Evolutionary conservation across 92 coral and sea anemone species (phyloP).

Genomic region (Parazoanthus atlanticus): DNA sequence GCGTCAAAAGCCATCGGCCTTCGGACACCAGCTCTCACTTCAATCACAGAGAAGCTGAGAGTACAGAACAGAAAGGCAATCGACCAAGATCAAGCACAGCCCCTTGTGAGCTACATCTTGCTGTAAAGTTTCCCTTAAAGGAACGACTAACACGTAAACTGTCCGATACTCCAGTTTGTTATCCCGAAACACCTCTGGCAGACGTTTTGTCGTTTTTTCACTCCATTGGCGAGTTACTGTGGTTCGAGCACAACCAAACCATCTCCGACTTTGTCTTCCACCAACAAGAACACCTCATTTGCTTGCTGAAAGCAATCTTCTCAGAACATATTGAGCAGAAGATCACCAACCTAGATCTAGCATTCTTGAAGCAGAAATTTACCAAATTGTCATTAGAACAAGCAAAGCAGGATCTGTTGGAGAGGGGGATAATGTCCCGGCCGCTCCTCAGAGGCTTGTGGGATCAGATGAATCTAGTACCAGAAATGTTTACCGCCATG

Average conservation of each 20-base stretch:
- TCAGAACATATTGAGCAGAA: slow-evolving; percentile 41
- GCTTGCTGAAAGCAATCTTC: slow-evolving; percentile 58
- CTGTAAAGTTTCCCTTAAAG: neutral
- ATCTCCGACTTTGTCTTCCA: slow-evolving; percentile 66
- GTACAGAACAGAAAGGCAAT: neutral
- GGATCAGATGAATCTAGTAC: slow-evolving; percentile 43
- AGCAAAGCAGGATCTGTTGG: slow-evolving; percentile 54
- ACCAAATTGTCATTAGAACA: slow-evolving; percentile 31
- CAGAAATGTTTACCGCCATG: slow-evolving; percentile 60
- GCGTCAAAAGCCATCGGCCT: too few relatives aligned
- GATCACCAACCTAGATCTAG: neutral
- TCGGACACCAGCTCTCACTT: too few relatives aligned
- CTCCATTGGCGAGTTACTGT: slow-evolving; percentile 63
- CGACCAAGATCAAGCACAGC: slow-evolving; percentile 8
- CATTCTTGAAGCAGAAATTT: slow-evolving; percentile 16
- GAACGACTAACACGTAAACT: neutral
- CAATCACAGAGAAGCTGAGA: neutral
- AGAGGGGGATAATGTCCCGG: slow-evolving; percentile 60
- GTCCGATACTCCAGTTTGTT: slow-evolving; percentile 4
- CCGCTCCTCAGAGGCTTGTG: slow-evolving; percentile 54
- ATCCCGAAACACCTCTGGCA: slow-evolving; percentile 33
- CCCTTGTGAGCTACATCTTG: neutral
- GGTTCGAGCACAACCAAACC: slow-evolving; percentile 60
- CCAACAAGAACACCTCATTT: slow-evolving; percentile 60
- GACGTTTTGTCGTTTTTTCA: slow-evolving; percentile 68